Conservation (phyloP, 2,113 vertebrate species). For the Aspiorhynchus laticeps region DNA sequence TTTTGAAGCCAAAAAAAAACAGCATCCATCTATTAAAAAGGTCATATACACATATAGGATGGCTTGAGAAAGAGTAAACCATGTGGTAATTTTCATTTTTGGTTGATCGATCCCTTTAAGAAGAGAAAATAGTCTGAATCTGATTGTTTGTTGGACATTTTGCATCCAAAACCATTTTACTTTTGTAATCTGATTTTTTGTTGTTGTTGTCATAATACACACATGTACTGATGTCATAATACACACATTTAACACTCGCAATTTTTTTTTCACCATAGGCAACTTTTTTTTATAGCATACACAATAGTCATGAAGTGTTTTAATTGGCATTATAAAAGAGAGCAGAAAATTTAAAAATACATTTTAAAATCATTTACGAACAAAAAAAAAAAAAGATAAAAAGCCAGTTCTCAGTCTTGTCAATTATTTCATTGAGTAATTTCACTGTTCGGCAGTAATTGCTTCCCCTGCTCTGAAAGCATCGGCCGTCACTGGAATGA, state of each 20-base stretch:
- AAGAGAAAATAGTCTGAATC: neutral
- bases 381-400: neutral
- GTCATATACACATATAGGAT: too few species aligned
- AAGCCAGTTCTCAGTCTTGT: neutral
- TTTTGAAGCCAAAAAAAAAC: too few species aligned
- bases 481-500: neutral
- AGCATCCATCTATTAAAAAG: too few species aligned
- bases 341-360: neutral
- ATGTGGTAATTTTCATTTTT: too few species aligned
- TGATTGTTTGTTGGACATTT: neutral
- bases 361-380: neutral
- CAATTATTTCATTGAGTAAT: neutral
- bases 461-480: neutral
- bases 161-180: neutral
- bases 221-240: neutral
- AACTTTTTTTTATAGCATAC: neutral
- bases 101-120: neutral
- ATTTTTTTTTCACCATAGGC: neutral
- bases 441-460: neutral
- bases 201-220: neutral
- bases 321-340: neutral
- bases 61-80: too few species aligned
- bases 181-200: neutral
- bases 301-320: neutral
- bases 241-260: neutral